Percentiles rank a stretch among this genome's conserved stretches.
Conservation (phyloP, 2,113 vertebrate genomes). For the Emydocephalus ijimae region DNA sequence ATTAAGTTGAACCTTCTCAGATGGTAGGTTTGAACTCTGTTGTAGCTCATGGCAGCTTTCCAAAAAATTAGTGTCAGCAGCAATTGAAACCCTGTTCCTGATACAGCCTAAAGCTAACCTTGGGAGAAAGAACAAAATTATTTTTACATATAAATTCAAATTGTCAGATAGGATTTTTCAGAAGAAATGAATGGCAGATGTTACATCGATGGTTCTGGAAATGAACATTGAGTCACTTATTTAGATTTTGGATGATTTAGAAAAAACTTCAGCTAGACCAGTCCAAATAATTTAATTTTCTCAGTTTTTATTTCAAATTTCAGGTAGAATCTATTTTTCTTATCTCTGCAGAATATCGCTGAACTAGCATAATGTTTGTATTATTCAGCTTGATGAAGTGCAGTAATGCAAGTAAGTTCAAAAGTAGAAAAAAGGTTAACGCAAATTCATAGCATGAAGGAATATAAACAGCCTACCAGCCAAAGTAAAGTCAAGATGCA, state of each 20-base stretch:
- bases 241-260: slow-evolving; percentile 22
- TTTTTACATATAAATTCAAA: not conserved
- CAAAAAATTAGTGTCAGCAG: slow-evolving; percentile 41
- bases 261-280: not conserved
- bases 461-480: slow-evolving; percentile 1
- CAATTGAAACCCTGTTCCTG: slow-evolving; percentile 45
- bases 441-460: not conserved
- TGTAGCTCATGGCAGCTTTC: slow-evolving; percentile 55
- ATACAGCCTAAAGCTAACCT: slow-evolving; percentile 38
- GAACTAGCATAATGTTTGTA: not conserved
- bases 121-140: slow-evolving; percentile 23
- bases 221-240: not conserved
- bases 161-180: not conserved
- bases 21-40: slow-evolving; percentile 32
- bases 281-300: slow-evolving; percentile 7
- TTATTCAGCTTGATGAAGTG: not conserved
- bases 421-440: not conserved
- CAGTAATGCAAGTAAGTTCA: not conserved
- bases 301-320: not conserved
- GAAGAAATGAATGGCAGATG: slow-evolving; percentile 22
- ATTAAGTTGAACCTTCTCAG: slow-evolving; percentile 41
- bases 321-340: not conserved
- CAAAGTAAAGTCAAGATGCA: slow-evolving; percentile 11
- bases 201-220: slow-evolving; percentile 7
- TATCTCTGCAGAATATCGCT: not conserved